Percentiles rank a stretch among this genome's conserved stretches.
phyloP scores from a whole-genome alignment of 2,113 vertebrate species.

The Callipepla californica region DNA sequence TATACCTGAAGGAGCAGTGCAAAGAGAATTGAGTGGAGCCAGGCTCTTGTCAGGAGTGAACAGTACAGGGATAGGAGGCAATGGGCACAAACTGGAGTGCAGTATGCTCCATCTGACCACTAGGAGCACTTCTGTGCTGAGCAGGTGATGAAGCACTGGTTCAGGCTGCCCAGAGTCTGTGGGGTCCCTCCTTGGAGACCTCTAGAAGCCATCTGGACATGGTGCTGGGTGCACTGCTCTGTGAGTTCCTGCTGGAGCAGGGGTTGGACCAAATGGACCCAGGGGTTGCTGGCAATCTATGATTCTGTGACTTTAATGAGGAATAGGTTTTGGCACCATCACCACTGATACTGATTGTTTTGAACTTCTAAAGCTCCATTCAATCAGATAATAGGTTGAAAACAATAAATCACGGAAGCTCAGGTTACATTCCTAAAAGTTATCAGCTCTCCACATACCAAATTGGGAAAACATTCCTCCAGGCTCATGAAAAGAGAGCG shows the following conservation, averaged over 20 bases:
- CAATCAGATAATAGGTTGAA: neutral
- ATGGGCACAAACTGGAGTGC: neutral
- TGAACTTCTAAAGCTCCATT: neutral
- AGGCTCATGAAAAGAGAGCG: neutral
- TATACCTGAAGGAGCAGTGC: neutral
- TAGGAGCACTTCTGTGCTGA: neutral
- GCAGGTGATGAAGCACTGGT: neutral
- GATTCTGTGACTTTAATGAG: neutral
- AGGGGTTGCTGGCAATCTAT: neutral
- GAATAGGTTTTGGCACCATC: neutral
- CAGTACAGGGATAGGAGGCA: neutral
- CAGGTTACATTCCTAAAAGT: neutral
- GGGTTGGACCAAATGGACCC: neutral
- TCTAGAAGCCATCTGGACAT: neutral
- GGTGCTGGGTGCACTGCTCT: neutral
- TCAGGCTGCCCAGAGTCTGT: neutral
- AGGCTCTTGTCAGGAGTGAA: neutral
- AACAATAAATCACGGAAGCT: neutral
- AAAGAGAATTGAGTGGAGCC: neutral
- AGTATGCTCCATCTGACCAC: neutral
- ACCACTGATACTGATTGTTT: rapidly evolving
- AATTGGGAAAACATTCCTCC: neutral
- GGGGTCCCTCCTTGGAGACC: neutral
- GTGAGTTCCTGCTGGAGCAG: neutral
- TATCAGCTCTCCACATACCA: neutral